Evolutionary conservation across 2,797 vertebrate species (phyloP).

Genomic region (Gymnopithys bicolor): DNA sequence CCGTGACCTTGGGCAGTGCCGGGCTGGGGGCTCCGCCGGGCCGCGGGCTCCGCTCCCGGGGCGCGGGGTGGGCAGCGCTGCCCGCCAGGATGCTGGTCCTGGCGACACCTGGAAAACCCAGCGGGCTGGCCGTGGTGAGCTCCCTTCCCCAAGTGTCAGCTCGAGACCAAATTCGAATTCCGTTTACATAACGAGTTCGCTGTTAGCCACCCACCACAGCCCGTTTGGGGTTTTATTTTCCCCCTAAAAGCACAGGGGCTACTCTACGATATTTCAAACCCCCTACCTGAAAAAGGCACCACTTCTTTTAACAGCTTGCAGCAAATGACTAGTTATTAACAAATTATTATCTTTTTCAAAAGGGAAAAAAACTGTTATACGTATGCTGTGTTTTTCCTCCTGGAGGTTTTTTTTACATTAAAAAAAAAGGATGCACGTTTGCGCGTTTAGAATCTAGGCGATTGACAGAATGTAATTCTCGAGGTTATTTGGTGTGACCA

Average conservation of each 20-base stretch:
- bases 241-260: background rate
- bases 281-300: background rate
- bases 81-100: background rate
- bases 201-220: background rate
- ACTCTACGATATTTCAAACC: background rate
- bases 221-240: background rate
- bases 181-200: constrained; percentile 10
- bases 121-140: accelerated
- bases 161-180: background rate
- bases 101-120: background rate
- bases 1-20: constrained; percentile 9
- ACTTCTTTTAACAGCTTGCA: background rate
- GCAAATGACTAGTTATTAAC: background rate
- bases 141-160: background rate
- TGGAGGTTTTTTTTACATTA: background rate
- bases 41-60: background rate
- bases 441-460: background rate
- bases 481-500: background rate
- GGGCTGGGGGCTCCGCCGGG: background rate
- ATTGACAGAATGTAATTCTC: background rate
- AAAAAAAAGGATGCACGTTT: background rate
- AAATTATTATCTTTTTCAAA: background rate
- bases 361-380: accelerated
- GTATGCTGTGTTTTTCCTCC: background rate
- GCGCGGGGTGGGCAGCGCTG: no score